Evolutionary conservation across 2,113 vertebrate species (phyloP).

Genomic region (Nibea coibor): DNA sequence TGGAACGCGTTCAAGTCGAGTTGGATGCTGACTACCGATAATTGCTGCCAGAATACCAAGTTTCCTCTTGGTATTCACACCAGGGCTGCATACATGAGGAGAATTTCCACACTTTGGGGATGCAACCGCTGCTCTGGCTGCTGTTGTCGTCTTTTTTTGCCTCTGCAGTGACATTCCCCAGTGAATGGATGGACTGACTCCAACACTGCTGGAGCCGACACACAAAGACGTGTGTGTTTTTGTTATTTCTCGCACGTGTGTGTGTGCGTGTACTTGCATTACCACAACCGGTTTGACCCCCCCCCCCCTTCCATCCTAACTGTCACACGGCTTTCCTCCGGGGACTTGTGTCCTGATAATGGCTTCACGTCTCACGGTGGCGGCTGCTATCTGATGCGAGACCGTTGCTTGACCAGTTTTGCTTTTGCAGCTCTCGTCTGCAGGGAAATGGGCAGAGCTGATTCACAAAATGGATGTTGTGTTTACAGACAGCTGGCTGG

Average conservation of each 20-base stretch:
- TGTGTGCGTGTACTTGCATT: conserved; percentile 25
- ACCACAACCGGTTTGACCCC: conserved; percentile 16
- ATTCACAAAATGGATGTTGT: conserved; percentile 63
- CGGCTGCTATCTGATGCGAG: conserved; percentile 41
- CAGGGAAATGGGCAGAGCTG: conserved; percentile 35
- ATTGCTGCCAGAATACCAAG: conserved; percentile 52
- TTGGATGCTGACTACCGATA: conserved; percentile 19
- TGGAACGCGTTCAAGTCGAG: conserved; percentile 12
- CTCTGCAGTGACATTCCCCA: conserved; percentile 50
- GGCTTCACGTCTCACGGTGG: conserved; percentile 51
- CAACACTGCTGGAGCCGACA: conserved; percentile 34
- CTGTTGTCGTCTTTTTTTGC: conserved; percentile 23
- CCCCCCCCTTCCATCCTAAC: not conserved
- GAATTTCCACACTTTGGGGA: conserved; percentile 41
- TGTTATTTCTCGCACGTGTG: conserved; percentile 21
- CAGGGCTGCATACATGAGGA: conserved; percentile 39
- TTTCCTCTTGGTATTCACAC: conserved; percentile 47
- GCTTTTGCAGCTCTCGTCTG: conserved; percentile 49
- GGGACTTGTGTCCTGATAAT: conserved; percentile 59
- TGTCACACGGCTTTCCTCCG: conserved; percentile 20
- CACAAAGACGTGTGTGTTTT: conserved; percentile 20
- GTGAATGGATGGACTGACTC: conserved; percentile 54
- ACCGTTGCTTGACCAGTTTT: conserved; percentile 51
- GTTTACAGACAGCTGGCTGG: conserved; percentile 54
- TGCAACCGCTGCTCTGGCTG: conserved; percentile 41